These are phyloP conservation scores for Druceiella hillmani DNA, from an alignment of 2,888 invertebrate species.

Conservation along the genomic window DNA sequence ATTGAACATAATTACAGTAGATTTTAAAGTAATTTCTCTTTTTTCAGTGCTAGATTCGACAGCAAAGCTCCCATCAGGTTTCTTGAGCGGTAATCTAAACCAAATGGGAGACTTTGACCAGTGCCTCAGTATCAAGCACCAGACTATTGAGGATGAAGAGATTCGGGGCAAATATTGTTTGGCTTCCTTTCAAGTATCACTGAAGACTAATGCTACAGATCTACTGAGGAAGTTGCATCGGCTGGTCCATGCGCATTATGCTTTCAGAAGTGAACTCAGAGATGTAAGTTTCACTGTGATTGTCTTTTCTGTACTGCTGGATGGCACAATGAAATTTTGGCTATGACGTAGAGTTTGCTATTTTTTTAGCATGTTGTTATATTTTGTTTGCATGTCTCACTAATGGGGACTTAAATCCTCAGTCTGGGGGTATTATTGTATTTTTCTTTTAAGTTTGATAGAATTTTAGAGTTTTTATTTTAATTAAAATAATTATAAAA, in stretches of 20 bases:
- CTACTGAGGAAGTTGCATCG: conserved; percentile 34
- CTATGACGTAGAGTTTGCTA: no score
- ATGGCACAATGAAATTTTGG: no score
- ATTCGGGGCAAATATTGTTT: conserved; percentile 63
- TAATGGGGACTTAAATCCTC: no score
- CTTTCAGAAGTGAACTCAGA: conserved; percentile 46
- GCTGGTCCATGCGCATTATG: conserved; percentile 49
- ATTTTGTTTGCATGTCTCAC: no score
- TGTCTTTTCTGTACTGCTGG: not conserved
- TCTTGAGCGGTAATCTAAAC: conserved; percentile 63
- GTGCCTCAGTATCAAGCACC: conserved; percentile 47
- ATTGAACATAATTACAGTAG: no score
- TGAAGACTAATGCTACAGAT: conserved; percentile 19
- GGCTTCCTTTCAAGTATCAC: conserved; percentile 48
- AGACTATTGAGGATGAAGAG: conserved; percentile 30
- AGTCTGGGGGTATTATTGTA: no score
- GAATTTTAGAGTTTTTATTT: no score
- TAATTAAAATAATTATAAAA: no score
- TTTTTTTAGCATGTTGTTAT: no score
- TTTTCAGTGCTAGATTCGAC: conserved; percentile 67
- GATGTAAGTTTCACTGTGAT: conserved; percentile 40
- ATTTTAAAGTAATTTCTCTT: no score
- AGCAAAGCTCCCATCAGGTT: conserved; percentile 62
- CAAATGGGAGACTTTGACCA: conserved; percentile 68
- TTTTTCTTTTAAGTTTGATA: no score